Evolutionary conservation across 2,113 vertebrate genomes (phyloP).

Genomic region (Theristicus caerulescens): DNA sequence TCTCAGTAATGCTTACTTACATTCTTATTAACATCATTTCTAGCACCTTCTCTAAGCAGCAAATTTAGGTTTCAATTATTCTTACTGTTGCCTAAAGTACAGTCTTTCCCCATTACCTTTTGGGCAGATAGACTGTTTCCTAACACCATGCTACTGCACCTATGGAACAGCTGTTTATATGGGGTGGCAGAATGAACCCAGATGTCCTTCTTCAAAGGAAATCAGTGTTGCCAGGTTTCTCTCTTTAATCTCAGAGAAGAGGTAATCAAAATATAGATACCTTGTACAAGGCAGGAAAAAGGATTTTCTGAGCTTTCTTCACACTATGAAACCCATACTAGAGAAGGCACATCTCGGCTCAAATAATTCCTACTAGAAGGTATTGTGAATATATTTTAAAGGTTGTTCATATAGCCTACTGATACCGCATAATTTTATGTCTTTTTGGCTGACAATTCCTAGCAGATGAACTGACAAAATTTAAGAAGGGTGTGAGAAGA

Average conservation of each 20-base stretch:
- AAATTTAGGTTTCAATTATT: neutral
- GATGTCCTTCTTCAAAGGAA: neutral
- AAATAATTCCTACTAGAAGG: neutral
- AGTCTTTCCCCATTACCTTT: neutral
- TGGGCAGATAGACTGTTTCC: neutral
- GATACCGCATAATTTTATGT: neutral
- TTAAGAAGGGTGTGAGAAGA: neutral
- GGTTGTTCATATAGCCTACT: neutral
- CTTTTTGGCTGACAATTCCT: neutral
- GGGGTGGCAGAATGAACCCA: neutral
- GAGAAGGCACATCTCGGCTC: neutral
- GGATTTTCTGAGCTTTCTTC: neutral
- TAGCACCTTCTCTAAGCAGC: neutral
- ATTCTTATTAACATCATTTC: neutral
- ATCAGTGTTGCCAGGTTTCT: neutral
- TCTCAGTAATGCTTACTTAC: neutral
- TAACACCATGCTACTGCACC: neutral
- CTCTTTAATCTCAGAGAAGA: neutral
- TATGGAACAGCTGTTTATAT: neutral
- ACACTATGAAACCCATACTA: neutral
- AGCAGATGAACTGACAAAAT: neutral
- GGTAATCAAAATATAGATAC: neutral
- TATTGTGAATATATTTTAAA: neutral
- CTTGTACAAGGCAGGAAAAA: neutral
- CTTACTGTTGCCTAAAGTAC: neutral